These are phyloP conservation scores for Cyprinus carpio DNA, from an alignment of 2,113 vertebrate species.

Conservation along the genomic window DNA sequence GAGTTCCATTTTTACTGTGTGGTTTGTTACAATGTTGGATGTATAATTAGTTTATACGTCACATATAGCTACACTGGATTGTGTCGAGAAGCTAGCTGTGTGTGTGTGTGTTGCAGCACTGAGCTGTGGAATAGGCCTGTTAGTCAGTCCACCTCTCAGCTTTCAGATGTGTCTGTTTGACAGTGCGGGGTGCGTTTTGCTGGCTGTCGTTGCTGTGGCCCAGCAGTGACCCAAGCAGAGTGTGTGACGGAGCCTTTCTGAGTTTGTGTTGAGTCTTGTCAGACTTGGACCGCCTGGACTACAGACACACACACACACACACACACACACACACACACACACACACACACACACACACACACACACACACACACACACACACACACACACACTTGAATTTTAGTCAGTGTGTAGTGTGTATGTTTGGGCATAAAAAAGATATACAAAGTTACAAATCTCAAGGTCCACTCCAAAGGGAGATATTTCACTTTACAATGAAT, in stretches of 20 bases:
- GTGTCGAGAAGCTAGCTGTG: constrained; percentile 42
- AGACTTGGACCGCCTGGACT: neutral
- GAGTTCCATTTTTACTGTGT: neutral
- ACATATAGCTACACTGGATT: constrained; percentile 39
- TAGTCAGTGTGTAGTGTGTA: neutral
- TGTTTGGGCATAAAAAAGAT: too few relatives aligned
- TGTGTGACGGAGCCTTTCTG: constrained; percentile 47
- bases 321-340: neutral
- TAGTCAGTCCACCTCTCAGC: neutral
- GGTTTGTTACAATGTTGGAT: neutral
- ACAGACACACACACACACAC: neutral
- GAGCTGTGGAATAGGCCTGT: constrained; percentile 45
- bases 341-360: too few relatives aligned
- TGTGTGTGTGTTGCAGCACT: constrained; percentile 17
- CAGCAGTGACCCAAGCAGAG: constrained; percentile 43
- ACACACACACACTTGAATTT: too few relatives aligned
- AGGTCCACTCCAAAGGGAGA: too few relatives aligned
- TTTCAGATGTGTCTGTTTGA: constrained; percentile 40
- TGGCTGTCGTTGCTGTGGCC: constrained; percentile 30
- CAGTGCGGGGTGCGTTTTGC: constrained; percentile 11
- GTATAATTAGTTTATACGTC: neutral
- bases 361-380: too few relatives aligned
- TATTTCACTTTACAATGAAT: too few relatives aligned
- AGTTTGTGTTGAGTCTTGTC: constrained; percentile 45
- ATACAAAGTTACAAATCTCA: too few relatives aligned